Percentiles rank a stretch among this genome's conserved stretches.
phyloP scores from a whole-genome alignment of 2,888 invertebrate species.

The Proisotoma minuta region DNA sequence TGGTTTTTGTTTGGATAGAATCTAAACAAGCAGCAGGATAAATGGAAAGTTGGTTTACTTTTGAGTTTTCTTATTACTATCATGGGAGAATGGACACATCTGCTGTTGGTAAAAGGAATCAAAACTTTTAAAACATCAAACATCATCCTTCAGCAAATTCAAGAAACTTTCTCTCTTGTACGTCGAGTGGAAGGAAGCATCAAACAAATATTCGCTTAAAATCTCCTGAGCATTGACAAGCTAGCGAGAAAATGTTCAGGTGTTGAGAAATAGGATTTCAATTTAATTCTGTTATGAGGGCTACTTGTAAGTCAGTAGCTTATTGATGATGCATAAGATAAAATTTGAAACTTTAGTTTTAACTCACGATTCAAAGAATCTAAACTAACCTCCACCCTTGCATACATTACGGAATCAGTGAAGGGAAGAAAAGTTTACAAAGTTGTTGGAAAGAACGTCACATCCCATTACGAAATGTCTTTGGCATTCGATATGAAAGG shows the following conservation, averaged over 20 bases:
- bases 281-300: background rate
- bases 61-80: too few relatives aligned
- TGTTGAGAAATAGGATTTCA: constrained; percentile 1
- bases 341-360: constrained; percentile 17
- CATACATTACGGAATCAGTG: constrained; percentile 4
- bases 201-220: too few relatives aligned
- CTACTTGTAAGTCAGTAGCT: background rate
- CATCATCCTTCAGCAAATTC: background rate
- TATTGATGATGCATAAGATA: background rate
- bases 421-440: constrained; percentile 6
- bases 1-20: too few relatives aligned
- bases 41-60: too few relatives aligned
- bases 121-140: background rate
- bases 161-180: background rate
- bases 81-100: constrained; percentile 8
- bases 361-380: too few relatives aligned
- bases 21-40: too few relatives aligned
- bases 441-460: constrained; percentile 4
- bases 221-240: too few relatives aligned
- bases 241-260: background rate
- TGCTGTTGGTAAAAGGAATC: constrained; percentile 1
- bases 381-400: constrained; percentile 2
- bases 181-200: background rate
- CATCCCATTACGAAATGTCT: background rate
- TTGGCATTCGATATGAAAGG: background rate